These are phyloP conservation scores for Motacilla tschutschensis DNA, from an alignment of 2,113 vertebrate species.

Conservation along the genomic window DNA sequence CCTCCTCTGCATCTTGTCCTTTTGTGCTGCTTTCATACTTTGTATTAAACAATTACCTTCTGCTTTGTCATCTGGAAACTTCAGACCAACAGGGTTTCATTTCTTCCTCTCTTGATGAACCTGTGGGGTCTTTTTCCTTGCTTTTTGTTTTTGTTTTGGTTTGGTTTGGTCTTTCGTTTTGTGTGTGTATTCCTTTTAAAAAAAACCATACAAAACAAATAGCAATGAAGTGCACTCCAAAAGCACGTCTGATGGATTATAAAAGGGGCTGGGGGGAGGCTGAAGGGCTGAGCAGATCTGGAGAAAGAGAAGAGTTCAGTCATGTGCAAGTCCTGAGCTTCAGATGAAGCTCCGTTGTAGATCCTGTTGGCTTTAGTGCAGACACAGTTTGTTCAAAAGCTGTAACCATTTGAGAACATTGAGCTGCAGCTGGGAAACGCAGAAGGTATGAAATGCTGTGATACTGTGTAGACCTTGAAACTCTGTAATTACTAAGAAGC, in stretches of 20 bases:
- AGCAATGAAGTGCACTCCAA: conserved; percentile 34
- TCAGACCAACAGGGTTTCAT: conserved; percentile 46
- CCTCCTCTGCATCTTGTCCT: conserved; percentile 61
- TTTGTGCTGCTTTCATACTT: conserved; percentile 60
- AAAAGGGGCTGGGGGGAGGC: background rate
- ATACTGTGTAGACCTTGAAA: conserved; percentile 59
- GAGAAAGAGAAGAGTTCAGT: conserved; percentile 63
- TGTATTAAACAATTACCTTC: conserved; percentile 62
- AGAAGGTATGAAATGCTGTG: conserved; percentile 46
- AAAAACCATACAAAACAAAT: background rate
- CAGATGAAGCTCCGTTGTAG: conserved; percentile 69
- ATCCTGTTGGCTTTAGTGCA: conserved; percentile 52
- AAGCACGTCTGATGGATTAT: conserved; percentile 40
- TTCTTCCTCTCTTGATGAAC: conserved; percentile 61
- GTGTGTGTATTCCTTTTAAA: background rate
- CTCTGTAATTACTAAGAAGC: conserved; percentile 62
- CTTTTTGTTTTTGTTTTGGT: background rate
- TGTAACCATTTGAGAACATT: conserved; percentile 64
- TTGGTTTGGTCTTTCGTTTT: background rate
- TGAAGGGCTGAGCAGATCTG: conserved; percentile 36
- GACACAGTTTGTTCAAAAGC: conserved; percentile 63
- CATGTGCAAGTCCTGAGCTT: conserved; percentile 66
- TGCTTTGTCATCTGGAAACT: conserved; percentile 67
- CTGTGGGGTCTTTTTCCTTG: background rate
- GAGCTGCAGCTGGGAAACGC: conserved; percentile 47